Percentiles rank a stretch among this genome's conserved stretches.
Conservation (phyloP, 1,140 invertebrate genomes). For the Camponotus pennsylvanicus region DNA sequence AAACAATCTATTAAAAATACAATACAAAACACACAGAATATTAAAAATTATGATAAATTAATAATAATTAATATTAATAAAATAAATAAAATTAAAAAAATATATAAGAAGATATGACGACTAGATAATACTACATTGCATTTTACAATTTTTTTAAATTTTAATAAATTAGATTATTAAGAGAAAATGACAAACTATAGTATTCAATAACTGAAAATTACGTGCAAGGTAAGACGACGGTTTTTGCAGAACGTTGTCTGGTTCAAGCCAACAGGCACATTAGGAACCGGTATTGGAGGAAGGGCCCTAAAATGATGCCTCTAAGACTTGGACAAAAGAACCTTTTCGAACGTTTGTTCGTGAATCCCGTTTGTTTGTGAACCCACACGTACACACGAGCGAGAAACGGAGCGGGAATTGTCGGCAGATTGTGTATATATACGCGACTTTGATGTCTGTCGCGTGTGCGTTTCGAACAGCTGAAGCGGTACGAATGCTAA, state of each 20-base stretch:
- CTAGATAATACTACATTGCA: background rate
- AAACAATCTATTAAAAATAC: background rate
- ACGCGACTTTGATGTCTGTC: background rate
- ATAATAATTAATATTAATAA: background rate
- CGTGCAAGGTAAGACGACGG: background rate
- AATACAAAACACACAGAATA: background rate
- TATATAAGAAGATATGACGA: background rate
- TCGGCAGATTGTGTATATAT: background rate
- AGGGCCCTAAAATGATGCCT: conserved; percentile 15
- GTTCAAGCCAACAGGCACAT: background rate
- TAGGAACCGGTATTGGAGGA: conserved; percentile 36
- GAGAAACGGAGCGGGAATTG: background rate
- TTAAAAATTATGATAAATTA: background rate
- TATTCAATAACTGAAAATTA: background rate
- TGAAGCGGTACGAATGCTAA: conserved; percentile 70
- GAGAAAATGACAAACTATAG: background rate
- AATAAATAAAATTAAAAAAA: background rate
- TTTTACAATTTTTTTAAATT: conserved; percentile 23
- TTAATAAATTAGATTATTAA: background rate
- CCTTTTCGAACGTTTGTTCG: conserved; percentile 22
- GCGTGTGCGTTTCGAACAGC: background rate
- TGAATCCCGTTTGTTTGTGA: conserved; percentile 14
- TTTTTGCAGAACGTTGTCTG: conserved; percentile 25
- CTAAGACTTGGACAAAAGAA: conserved; percentile 40
- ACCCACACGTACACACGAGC: too few species aligned